Percentiles rank a stretch among this genome's conserved stretches.
Evolutionary conservation across 2,888 invertebrate genomes (phyloP).

Genomic region (Ophonus ardosiacus): DNA sequence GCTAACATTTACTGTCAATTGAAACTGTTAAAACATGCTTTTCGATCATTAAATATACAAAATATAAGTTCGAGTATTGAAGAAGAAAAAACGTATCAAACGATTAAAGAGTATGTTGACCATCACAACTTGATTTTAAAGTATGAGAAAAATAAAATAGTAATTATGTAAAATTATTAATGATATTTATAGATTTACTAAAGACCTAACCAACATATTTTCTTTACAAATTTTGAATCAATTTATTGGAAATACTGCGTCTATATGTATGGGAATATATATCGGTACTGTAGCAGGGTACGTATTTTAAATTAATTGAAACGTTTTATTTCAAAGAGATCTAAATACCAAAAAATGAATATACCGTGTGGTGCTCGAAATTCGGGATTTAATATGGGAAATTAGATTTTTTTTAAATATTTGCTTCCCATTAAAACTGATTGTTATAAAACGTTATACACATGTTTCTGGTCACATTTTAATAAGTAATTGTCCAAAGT

Average conservation of each 20-base stretch:
- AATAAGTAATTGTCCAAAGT: too few relatives aligned
- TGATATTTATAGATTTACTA: conserved; percentile 7
- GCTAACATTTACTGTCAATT: conserved; percentile 36
- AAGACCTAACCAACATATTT: conserved; percentile 23
- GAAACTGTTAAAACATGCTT: background rate
- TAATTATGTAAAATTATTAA: background rate
- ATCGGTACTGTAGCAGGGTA: conserved; percentile 33
- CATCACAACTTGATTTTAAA: conserved; percentile 22
- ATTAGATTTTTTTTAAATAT: too few relatives aligned
- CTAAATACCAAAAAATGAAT: background rate
- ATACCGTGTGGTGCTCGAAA: too few relatives aligned
- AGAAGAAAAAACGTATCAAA: conserved; percentile 1
- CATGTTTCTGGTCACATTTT: too few relatives aligned
- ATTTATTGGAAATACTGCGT: conserved; percentile 41
- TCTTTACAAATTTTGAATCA: conserved; percentile 37
- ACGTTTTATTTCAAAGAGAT: background rate
- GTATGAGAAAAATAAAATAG: background rate
- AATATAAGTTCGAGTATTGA: background rate
- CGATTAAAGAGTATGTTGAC: conserved; percentile 16
- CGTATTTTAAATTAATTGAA: background rate
- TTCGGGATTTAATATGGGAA: too few relatives aligned
- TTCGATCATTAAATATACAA: background rate
- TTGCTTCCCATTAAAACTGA: too few relatives aligned
- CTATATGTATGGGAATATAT: conserved; percentile 33
- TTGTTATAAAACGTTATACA: too few relatives aligned